phyloP scores from a whole-genome alignment of 2,888 invertebrate genomes.

The Netelia virgata region DNA sequence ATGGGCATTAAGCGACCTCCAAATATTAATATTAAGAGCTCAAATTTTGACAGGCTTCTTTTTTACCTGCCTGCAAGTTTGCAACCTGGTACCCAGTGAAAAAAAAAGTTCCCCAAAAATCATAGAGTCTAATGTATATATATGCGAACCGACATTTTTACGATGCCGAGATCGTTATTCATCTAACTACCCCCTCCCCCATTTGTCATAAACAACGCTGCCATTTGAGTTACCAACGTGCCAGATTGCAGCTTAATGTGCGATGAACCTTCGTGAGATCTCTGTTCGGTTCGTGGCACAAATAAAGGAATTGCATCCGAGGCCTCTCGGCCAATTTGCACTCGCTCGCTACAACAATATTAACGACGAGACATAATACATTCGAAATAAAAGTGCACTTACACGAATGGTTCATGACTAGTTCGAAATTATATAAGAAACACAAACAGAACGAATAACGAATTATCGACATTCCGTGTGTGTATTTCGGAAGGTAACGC shows the following conservation, averaged over 20 bases:
- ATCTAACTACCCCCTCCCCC: no score
- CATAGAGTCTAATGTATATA: no score
- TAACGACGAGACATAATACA: neutral
- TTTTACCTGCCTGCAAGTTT: no score
- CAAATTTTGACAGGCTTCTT: no score
- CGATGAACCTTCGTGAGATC: neutral
- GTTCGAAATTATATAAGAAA: constrained; percentile 69
- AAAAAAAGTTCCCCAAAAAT: no score
- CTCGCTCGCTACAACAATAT: neutral
- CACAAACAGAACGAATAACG: constrained; percentile 62
- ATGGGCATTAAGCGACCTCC: no score
- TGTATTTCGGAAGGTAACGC: constrained; percentile 62
- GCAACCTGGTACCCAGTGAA: no score
- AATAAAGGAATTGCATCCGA: neutral
- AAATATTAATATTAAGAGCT: no score
- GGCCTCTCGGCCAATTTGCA: neutral
- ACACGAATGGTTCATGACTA: constrained; percentile 73
- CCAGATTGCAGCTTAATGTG: neutral
- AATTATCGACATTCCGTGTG: constrained; percentile 42
- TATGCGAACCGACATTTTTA: no score
- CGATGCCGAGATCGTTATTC: no score
- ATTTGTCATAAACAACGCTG: neutral
- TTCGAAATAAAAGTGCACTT: constrained; percentile 25
- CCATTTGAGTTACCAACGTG: neutral
- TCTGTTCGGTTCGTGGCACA: neutral